A percentile compares a stretch with the other conserved stretches of the same genome.
Conservation (phyloP, 1,140 invertebrate genomes). For the Panagrolaimus sp. region DNA sequence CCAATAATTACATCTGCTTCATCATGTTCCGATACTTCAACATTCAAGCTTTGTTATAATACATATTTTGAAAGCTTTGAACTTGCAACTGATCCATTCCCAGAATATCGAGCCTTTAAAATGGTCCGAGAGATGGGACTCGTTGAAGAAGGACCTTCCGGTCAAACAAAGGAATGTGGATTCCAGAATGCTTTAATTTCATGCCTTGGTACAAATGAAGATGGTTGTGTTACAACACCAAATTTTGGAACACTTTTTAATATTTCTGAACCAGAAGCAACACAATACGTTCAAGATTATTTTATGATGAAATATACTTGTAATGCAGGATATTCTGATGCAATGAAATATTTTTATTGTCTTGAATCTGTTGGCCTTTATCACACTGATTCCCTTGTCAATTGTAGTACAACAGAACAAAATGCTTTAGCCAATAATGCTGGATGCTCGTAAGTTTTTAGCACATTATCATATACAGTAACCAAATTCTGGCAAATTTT, state of each 20-base stretch:
- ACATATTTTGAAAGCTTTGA: background rate
- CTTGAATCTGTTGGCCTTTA: background rate
- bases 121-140: constrained; percentile 5
- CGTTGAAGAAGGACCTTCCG: background rate
- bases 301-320: constrained; percentile 10
- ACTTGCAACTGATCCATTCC: background rate
- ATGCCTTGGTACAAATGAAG: background rate
- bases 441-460: background rate
- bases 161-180: background rate
- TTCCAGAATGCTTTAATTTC: constrained; percentile 7
- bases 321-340: background rate
- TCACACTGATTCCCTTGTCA: background rate
- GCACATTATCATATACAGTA: background rate
- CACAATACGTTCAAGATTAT: background rate
- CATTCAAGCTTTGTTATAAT: background rate
- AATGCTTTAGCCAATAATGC: background rate
- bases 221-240: background rate
- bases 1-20: background rate
- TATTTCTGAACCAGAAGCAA: background rate
- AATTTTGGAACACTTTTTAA: background rate
- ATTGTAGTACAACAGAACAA: background rate
- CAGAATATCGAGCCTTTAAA: constrained; percentile 2
- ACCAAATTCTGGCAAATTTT: background rate
- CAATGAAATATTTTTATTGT: constrained; percentile 7
- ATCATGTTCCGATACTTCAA: background rate